Base-by-base conservation (phyloP, 2,888 invertebrate species). In the Rhabditophanes sp. region DNA sequence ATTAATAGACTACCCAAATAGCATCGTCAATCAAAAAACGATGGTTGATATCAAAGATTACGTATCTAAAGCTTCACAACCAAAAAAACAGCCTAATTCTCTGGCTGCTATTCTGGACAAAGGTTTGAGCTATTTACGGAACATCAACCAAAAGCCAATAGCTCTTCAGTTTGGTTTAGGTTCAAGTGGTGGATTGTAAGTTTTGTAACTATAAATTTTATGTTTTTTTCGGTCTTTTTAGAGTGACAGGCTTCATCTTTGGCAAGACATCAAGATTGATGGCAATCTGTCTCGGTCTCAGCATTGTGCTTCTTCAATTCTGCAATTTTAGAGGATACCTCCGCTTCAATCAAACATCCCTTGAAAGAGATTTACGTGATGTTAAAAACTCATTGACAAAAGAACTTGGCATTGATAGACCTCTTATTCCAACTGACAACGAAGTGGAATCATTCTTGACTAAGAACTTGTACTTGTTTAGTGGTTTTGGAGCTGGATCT, bases 301-400 rank as follows among this genome's bases (percentile, higher is more conserved):
- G 23, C 9, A 22, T 22, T 22, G 9, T 9, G 9, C 9, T 12
- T 8, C 31, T 49, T 36, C 30, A 50, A 48, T 51, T 51, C 34
- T 36, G 38, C 37, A 53, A 46, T 34, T 53, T 52, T 28, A 46
- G 52, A 21, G 51, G 51, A 19, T 51, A 51, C 37, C 33, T 51
- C 25, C 42, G 47, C 34, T 31, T 51, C 33, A 42, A 46, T 33
- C 34, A 41, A 1, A 27, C 20, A 15, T 42, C 41, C 31, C 24
- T 53, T 19, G 45, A 49, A 30, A 38, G 35, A 23, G 51, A 52
- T 37, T 20, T 43, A 18, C 33, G 21, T 24, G 25, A 41, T 20
- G 17, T 42, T 14, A 23, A 21, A 9, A 25, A 48, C 16, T 14
- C 20, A 12, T 11, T 42, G n/a, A 30, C 27, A 17, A 4, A 19